Percentiles rank a stretch among this genome's conserved stretches.
phyloP scores from a whole-genome alignment of 2,113 vertebrate genomes.

The Zapus hudsonius region DNA sequence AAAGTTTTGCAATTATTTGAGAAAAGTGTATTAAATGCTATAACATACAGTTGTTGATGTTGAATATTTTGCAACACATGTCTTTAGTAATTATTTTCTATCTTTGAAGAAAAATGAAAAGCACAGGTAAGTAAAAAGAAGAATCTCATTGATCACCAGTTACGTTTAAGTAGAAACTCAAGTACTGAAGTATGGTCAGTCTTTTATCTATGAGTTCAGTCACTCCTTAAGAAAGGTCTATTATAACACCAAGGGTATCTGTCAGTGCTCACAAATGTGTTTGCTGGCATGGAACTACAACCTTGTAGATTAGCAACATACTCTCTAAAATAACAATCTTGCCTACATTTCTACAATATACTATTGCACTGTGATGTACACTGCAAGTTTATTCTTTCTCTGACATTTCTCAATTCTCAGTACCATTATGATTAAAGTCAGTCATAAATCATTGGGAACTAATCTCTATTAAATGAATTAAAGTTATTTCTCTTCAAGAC shows the following conservation, averaged over 20 bases:
- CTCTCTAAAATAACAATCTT: not conserved
- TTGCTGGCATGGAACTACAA: not conserved
- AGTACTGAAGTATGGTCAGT: not conserved
- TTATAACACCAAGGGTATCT: not conserved
- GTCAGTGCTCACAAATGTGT: not conserved
- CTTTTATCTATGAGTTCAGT: not conserved
- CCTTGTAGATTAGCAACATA: not conserved
- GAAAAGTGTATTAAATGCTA: conserved; percentile 17
- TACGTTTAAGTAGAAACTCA: conserved; percentile 37
- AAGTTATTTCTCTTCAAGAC: not conserved
- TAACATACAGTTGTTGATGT: not conserved
- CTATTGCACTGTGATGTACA: not conserved
- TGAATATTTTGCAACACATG: conserved; percentile 1
- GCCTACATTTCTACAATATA: not conserved
- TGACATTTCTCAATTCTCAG: not conserved
- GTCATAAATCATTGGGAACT: not conserved
- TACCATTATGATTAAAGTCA: not conserved
- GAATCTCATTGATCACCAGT: conserved; percentile 22
- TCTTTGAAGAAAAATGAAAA: conserved; percentile 56
- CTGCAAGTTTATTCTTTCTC: not conserved
- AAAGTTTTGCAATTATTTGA: conserved; percentile 50
- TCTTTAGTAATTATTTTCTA: conserved; percentile 13
- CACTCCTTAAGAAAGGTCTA: conserved; percentile 4
- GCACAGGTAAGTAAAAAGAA: conserved; percentile 9
- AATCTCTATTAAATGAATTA: not conserved